Conservation (phyloP, 2,113 vertebrate genomes). For the Hiodon alosoides region DNA sequence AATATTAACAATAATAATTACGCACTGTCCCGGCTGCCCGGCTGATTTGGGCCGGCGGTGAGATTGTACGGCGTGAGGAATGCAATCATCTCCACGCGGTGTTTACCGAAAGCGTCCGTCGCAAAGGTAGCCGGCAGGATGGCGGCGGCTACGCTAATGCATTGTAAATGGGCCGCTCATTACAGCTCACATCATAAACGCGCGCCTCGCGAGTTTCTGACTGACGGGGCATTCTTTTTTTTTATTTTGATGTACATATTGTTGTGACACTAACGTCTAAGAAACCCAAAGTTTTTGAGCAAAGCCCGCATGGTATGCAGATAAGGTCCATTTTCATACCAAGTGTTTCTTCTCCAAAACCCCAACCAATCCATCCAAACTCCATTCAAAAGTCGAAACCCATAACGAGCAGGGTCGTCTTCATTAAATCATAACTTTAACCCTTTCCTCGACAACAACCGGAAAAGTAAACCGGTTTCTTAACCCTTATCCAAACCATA, state of each 20-base stretch:
- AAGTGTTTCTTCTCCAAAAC: too few relatives aligned
- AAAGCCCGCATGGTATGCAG: too few relatives aligned
- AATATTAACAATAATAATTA: constrained; percentile 4
- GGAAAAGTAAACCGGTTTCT: not conserved
- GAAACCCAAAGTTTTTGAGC: too few relatives aligned
- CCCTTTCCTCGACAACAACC: not conserved
- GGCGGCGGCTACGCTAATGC: constrained; percentile 16
- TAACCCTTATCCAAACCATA: not conserved
- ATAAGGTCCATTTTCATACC: too few relatives aligned
- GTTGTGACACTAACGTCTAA: too few relatives aligned
- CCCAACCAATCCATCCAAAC: too few relatives aligned
- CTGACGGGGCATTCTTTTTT: not conserved
- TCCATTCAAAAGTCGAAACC: not conserved
- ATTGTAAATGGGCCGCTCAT: constrained; percentile 40
- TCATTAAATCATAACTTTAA: not conserved
- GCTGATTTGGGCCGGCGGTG: not conserved
- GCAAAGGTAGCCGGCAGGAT: constrained; percentile 1
- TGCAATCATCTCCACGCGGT: not conserved
- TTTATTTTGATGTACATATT: too few relatives aligned
- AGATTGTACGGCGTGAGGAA: constrained; percentile 1
- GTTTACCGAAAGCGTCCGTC: constrained; percentile 7
- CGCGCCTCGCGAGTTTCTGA: constrained; percentile 26
- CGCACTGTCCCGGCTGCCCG: not conserved
- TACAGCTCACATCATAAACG: constrained; percentile 34
- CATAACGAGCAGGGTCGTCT: not conserved